Conservation (phyloP, 2,797 vertebrate species). For the Spinus pinus region DNA sequence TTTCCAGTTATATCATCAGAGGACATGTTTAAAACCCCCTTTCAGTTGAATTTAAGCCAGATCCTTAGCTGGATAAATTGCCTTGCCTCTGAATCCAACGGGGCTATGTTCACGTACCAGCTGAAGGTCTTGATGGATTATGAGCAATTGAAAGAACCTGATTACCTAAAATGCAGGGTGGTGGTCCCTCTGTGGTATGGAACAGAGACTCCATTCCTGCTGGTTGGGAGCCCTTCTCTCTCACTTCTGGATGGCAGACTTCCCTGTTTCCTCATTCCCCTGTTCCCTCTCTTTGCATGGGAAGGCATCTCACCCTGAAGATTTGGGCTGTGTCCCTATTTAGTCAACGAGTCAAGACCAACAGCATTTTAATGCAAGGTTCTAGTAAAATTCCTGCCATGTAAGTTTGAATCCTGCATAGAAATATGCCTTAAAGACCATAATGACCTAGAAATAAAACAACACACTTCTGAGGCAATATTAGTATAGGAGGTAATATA, state of each 20-base stretch:
- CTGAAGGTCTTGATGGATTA: not conserved
- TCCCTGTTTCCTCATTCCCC: not conserved
- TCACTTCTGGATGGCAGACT: not conserved
- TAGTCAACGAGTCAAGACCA: not conserved
- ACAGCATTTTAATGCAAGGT: not conserved
- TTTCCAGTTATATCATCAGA: not conserved
- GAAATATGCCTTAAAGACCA: not conserved
- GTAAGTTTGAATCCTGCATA: not conserved
- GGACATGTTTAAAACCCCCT: not conserved
- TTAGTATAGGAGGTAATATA: not conserved
- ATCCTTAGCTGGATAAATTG: not conserved
- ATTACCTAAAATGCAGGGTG: not conserved
- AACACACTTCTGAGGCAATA: not conserved
- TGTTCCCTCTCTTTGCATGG: not conserved
- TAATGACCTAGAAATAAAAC: not conserved
- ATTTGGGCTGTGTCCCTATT: not conserved
- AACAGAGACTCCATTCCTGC: not conserved
- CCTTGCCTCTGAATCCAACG: not conserved
- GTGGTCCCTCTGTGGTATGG: rapidly evolving
- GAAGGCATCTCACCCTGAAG: not conserved
- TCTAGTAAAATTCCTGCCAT: not conserved
- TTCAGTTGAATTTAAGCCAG: not conserved
- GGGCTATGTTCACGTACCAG: rapidly evolving
- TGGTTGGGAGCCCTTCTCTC: not conserved
- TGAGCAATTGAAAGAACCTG: not conserved